Evolutionary conservation across 2,888 invertebrate genomes (phyloP).

Genomic region (Cepaea hortensis): DNA sequence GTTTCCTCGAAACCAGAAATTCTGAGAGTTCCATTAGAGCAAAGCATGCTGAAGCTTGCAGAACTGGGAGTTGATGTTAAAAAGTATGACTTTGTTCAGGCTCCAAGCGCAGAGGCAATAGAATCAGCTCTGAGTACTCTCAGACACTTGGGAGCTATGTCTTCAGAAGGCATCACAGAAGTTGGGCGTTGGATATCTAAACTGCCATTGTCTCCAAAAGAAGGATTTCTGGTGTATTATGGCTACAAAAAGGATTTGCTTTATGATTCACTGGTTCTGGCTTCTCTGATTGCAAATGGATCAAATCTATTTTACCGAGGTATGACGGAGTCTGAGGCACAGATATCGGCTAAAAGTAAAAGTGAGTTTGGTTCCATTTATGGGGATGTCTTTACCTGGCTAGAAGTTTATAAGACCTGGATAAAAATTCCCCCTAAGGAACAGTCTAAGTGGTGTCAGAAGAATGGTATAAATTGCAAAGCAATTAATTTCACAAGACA

Average conservation of each 20-base stretch:
- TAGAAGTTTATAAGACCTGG: constrained; percentile 69
- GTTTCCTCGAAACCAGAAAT: constrained; percentile 73
- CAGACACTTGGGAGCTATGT: constrained; percentile 66
- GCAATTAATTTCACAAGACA: constrained; percentile 65
- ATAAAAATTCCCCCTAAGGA: constrained; percentile 56
- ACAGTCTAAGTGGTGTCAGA: constrained; percentile 69
- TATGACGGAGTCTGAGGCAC: constrained; percentile 63
- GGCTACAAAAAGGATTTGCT: constrained; percentile 32
- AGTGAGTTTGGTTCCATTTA: constrained; percentile 64
- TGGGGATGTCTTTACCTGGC: constrained; percentile 69
- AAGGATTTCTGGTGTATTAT: constrained; percentile 54
- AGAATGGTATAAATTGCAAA: constrained; percentile 74
- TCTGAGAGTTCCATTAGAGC: constrained; percentile 67
- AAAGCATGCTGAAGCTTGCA: constrained; percentile 70
- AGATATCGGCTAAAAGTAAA: constrained; percentile 63
- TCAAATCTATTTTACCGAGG: constrained; percentile 70
- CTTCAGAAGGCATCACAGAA: constrained; percentile 62
- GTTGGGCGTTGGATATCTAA: constrained; percentile 70
- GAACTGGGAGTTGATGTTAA: constrained; percentile 69
- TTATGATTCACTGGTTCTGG: constrained; percentile 57
- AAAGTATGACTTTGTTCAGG: constrained; percentile 73
- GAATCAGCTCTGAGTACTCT: constrained; percentile 64
- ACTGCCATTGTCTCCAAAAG: constrained; percentile 70
- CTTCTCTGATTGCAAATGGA: constrained; percentile 67
- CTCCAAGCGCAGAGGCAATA: constrained; percentile 66